These are phyloP conservation scores for Candidula unifasciata DNA, from an alignment of 2,888 invertebrate genomes.

Conservation along the genomic window DNA sequence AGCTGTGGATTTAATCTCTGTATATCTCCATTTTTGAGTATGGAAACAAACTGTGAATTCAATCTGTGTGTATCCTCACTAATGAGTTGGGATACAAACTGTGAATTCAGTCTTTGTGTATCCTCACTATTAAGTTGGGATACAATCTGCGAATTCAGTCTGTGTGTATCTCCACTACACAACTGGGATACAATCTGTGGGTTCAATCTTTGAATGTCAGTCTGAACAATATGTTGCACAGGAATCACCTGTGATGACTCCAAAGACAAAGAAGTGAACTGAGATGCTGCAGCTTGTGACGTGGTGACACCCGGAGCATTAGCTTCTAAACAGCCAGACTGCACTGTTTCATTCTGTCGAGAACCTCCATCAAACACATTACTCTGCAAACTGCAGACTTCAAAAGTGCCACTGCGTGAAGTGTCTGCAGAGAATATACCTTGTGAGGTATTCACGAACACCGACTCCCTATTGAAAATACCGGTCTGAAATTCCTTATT, in stretches of 20 bases:
- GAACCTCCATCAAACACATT: neutral
- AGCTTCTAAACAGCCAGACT: neutral
- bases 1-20: slow-evolving; percentile 14
- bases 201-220: slow-evolving; percentile 12
- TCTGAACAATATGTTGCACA: neutral
- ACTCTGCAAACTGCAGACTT: neutral
- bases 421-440: neutral
- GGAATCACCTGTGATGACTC: neutral
- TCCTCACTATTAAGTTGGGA: neutral
- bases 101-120: neutral
- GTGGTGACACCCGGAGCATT: neutral
- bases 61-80: neutral
- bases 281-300: neutral
- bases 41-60: no score
- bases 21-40: no score
- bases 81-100: neutral
- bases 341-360: neutral
- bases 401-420: neutral
- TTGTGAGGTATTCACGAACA: neutral
- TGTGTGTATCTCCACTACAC: neutral
- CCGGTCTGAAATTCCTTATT: neutral
- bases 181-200: slow-evolving; percentile 1
- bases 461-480: neutral
- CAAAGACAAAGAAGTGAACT: neutral
- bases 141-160: neutral